Conservation (phyloP, 1,140 invertebrate genomes). For the Nomia melanderi region DNA sequence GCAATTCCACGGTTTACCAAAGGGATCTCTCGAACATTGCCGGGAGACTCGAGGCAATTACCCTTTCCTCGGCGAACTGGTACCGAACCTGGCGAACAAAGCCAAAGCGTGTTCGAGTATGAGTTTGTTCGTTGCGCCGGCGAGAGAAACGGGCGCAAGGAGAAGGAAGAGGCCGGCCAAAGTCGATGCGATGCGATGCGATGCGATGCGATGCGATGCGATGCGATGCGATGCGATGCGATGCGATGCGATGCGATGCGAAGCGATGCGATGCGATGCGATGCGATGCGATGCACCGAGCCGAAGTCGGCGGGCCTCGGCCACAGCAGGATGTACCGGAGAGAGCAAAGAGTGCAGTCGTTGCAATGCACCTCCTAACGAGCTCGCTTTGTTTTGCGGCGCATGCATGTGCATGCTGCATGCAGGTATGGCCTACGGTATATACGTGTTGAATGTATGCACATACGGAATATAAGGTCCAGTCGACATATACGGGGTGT, state of each 20-base stretch:
- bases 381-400: slow-evolving; percentile 81
- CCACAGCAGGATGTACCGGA: slow-evolving; percentile 76
- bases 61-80: slow-evolving; percentile 54
- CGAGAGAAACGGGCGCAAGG: slow-evolving; percentile 65
- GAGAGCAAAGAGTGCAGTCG: slow-evolving; percentile 76
- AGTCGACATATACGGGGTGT: slow-evolving; percentile 71
- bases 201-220: no score
- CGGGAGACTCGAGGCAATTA: slow-evolving; percentile 67
- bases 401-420: slow-evolving; percentile 71
- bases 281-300: no score
- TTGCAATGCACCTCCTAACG: slow-evolving; percentile 80
- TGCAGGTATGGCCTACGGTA: slow-evolving; percentile 63
- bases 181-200: no score
- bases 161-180: no score
- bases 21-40: slow-evolving; percentile 54
- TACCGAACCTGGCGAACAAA: slow-evolving; percentile 57
- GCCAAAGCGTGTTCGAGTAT: slow-evolving; percentile 66
- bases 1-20: slow-evolving; percentile 38
- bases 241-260: no score
- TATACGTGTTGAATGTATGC: slow-evolving; percentile 65
- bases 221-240: no score
- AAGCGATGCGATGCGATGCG: no score
- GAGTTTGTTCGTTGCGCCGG: slow-evolving; percentile 64
- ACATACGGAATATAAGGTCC: slow-evolving; percentile 69
- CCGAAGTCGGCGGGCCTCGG: slow-evolving; percentile 41